Percentiles rank a stretch among this genome's conserved stretches.
Conservation (phyloP, 2,113 vertebrate species). For the Xiphophorus maculatus region DNA sequence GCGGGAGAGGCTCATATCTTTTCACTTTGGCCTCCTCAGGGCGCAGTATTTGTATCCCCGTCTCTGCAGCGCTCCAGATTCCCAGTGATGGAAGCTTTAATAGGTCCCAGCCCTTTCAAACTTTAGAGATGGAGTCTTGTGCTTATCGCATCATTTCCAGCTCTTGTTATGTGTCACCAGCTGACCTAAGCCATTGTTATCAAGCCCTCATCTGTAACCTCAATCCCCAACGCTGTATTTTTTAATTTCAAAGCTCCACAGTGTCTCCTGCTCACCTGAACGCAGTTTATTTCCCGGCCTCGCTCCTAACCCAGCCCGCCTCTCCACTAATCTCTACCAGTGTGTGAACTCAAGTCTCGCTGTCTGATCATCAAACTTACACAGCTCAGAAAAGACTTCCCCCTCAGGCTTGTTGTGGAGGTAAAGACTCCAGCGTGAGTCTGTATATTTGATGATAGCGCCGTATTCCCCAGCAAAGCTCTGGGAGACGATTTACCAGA, state of each 20-base stretch:
- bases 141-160: constrained; percentile 58
- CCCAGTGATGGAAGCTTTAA: constrained; percentile 46
- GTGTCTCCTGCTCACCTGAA: constrained; percentile 47
- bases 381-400: constrained; percentile 52
- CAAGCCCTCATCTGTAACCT: constrained; percentile 64
- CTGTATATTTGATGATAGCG: constrained; percentile 80
- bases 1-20: constrained; percentile 36
- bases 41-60: constrained; percentile 47
- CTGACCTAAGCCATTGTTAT: constrained; percentile 48
- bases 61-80: constrained; percentile 49
- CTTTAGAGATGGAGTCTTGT: constrained; percentile 40
- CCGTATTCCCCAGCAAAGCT: constrained; percentile 51
- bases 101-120: constrained; percentile 36
- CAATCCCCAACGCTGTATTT: constrained; percentile 57
- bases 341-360: constrained; percentile 57
- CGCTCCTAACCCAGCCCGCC: constrained; percentile 27
- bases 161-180: constrained; percentile 57
- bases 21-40: constrained; percentile 53
- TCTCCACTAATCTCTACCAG: constrained; percentile 56
- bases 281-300: constrained; percentile 47
- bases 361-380: constrained; percentile 72
- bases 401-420: constrained; percentile 67
- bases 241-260: constrained; percentile 59
- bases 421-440: constrained; percentile 65
- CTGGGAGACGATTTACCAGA: constrained; percentile 60